Base-by-base conservation (phyloP, 2,888 invertebrate species). In the Acleris laterana region DNA sequence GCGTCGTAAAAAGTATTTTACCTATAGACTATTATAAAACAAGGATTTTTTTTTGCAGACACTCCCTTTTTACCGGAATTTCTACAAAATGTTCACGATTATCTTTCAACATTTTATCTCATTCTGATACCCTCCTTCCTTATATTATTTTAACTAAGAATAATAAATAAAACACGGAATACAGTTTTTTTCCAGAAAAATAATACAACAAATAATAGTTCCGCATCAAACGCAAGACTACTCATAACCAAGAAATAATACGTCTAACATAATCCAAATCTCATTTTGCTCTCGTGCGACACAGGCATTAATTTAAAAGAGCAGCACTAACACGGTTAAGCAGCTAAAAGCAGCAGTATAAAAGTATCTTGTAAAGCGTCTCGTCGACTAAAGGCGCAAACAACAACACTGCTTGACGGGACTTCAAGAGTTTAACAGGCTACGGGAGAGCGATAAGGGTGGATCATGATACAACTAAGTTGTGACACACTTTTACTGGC, bases 351-450 rank as follows among this genome's bases (percentile, higher is more conserved):
- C 53, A 38, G 53, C 53, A 38, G 53, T 53, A 38, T 32, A 28
- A 38, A 53, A 38, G 53, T 38, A 53, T 53, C 53, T 53, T 53
- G 53, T 53, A 38, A 32, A 19, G 32, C 32, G 19, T 20, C 13
- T 53, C 53, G 32, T 53, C 32, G 32, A 46, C 46, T 46, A n/a
- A 16, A 32, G 53, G 17, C 53, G 19, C 53, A 53, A 53, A 53
- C 53, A 53, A 53, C 38, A 53, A 53, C 53, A 53, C 53, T 53
- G 53, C 53, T 53, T 53, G 32, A 38, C 53, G 53, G 38, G 38
- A 25, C 53, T 53, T 53, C 53, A 53, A 53, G 53, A 38, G 25
- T 38, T 53, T 53, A 53, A 53, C 32, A 53, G 53, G 19, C 19
- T 53, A 6, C 19, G 19, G 38, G 38, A 13, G 16, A 56, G 17